These are phyloP conservation scores for Gallinago solitaria DNA, from an alignment of 2,797 vertebrate species.

Conservation along the genomic window DNA sequence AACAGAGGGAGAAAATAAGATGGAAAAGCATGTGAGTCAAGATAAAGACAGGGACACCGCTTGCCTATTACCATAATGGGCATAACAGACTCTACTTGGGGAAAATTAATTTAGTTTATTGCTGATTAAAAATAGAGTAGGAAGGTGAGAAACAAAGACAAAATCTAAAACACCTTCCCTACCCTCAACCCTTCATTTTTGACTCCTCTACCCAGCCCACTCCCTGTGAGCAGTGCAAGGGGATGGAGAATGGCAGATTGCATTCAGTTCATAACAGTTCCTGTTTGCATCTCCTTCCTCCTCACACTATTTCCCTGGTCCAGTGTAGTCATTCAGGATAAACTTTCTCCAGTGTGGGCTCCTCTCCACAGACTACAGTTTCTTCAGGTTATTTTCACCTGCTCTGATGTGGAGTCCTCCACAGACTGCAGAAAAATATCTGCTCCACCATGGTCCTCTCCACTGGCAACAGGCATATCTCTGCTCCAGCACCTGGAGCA, in stretches of 20 bases:
- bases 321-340: background rate
- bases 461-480: background rate
- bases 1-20: background rate
- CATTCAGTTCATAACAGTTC: background rate
- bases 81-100: background rate
- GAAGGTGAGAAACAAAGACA: background rate
- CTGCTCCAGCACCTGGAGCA: background rate
- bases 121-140: background rate
- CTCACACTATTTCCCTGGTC: rapidly evolving
- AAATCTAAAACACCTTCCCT: background rate
- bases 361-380: background rate
- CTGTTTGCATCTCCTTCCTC: background rate
- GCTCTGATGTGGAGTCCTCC: background rate
- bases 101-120: background rate
- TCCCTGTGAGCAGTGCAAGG: background rate
- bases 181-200: background rate
- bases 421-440: background rate
- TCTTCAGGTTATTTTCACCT: background rate
- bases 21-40: background rate
- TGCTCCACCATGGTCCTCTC: background rate
- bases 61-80: background rate
- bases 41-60: background rate
- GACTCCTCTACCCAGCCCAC: background rate
- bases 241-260: rapidly evolving
- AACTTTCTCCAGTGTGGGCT: background rate